Base-by-base conservation (phyloP, 2,797 vertebrate genomes). In the Pseudochromis fuscus region DNA sequence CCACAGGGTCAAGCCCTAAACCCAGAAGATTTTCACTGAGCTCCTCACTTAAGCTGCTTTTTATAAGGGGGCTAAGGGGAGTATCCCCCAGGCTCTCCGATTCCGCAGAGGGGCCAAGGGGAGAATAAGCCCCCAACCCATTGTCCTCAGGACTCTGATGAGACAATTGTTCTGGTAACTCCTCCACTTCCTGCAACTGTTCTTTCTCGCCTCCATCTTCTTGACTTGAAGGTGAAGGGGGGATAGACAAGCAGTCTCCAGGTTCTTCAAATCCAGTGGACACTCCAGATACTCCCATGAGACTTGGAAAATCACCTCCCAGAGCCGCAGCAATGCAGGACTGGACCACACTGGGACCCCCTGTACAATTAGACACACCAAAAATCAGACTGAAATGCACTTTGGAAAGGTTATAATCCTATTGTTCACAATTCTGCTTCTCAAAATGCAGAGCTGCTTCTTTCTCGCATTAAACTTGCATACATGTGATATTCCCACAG, bases 41-140 rank as follows among this genome's bases (percentile, higher is more conserved):
- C 84, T 96, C 96, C 79, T 96, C 95, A 15, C 95, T 96, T 60
- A 96, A 92, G 82, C 95, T 96, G 75, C 94, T 95, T 82, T 96
- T 96, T 84, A 96, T 94, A 5, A 96, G 93, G 3, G 96, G 96
- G 72, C 96, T 97, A 37, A 96, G 92, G 1, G 96, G 95, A 5
- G 95, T 94, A n/a, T 96, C 95, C 0, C 94, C 95, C 59, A 95
- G 64, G 31, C 94, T 95, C 85, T 93, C 90, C 4, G 95, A 90
- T 86, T 95, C 95, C 31, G 91, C 84, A 55, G 94, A 94, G 50
- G 92, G 94, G 16, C 91, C 90, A 0, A 95, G 91, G 1, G 92
- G 90, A 37, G 87, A 94, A 75, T 95, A 95, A 53, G 87, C 86
- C 44, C 87, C 83, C 10, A 90, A 24, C 18, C 57, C 63, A 23